A percentile compares a stretch with the other conserved stretches of the same genome.
phyloP scores from a whole-genome alignment of 1,140 invertebrate species.

The Drosophila leontia region DNA sequence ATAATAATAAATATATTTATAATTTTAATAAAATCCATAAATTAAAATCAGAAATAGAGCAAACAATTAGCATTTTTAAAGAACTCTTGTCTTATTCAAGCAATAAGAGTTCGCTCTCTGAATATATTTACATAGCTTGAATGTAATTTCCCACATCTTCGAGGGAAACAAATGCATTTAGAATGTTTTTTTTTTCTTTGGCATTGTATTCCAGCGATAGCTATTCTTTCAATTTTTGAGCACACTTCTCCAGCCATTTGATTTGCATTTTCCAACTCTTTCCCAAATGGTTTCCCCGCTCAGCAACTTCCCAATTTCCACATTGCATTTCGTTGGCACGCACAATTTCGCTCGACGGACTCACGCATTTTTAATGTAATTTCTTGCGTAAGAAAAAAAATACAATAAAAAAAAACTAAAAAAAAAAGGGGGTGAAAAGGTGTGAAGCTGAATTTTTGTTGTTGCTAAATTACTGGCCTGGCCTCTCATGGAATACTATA shows the following conservation, averaged over 20 bases:
- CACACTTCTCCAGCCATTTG: background rate
- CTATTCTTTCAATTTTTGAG: background rate
- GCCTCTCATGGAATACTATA: slow-evolving; percentile 8
- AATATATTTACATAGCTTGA: background rate
- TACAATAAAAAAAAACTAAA: background rate
- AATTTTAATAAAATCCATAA: background rate
- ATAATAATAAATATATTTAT: background rate
- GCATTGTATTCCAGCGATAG: background rate
- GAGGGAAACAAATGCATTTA: background rate
- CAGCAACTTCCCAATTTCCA: slow-evolving; percentile 1
- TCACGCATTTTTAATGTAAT: slow-evolving; percentile 34
- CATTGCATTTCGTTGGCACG: slow-evolving; percentile 35
- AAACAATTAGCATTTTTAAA: background rate
- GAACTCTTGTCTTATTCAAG: background rate
- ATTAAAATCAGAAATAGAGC: background rate
- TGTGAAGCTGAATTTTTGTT: slow-evolving; percentile 13
- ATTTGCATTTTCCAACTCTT: slow-evolving; percentile 16
- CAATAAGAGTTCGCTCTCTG: background rate
- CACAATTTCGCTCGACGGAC: slow-evolving; percentile 16
- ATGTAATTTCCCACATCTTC: background rate
- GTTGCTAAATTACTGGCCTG: slow-evolving; percentile 14
- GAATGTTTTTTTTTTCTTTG: background rate
- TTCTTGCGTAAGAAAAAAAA: slow-evolving; percentile 12
- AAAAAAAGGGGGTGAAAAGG: slow-evolving; percentile 2
- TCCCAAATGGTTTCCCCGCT: background rate